These are phyloP conservation scores for Rhorus exstirpatorius DNA, from an alignment of 2,888 invertebrate genomes.

Conservation along the genomic window DNA sequence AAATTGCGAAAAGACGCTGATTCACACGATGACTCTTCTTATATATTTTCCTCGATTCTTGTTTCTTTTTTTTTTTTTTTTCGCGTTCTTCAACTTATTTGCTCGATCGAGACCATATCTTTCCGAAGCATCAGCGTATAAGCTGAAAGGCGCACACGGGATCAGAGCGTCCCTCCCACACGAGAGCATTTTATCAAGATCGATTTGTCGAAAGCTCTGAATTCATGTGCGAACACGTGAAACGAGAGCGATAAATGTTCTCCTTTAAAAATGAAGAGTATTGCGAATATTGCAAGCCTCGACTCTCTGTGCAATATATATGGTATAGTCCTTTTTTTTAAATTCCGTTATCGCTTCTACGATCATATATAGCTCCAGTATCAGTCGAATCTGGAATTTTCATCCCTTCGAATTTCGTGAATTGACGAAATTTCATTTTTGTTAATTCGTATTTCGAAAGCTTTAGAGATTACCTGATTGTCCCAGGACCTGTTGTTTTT, in stretches of 20 bases:
- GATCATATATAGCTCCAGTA: slow-evolving; percentile 12
- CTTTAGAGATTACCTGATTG: too few species aligned
- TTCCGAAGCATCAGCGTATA: slow-evolving; percentile 21
- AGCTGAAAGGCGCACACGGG: not conserved
- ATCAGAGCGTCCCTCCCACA: not conserved
- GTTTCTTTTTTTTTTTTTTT: slow-evolving; percentile 4
- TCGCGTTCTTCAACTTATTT: slow-evolving; percentile 1
- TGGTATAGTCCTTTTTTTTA: not conserved
- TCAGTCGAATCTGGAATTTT: slow-evolving; percentile 39
- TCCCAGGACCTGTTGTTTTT: too few species aligned
- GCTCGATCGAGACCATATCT: slow-evolving; percentile 1
- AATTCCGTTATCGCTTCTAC: slow-evolving; percentile 9
- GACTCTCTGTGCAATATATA: not conserved
- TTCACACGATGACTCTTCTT: not conserved
- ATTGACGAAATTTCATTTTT: too few species aligned
- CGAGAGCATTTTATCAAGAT: slow-evolving; percentile 10
- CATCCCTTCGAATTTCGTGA: too few species aligned
- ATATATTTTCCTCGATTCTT: not conserved
- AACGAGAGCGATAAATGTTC: slow-evolving; percentile 2
- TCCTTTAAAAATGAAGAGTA: slow-evolving; percentile 17
- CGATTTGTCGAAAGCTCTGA: slow-evolving; percentile 17
- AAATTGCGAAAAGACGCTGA: slow-evolving; percentile 9
- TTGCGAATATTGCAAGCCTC: slow-evolving; percentile 12
- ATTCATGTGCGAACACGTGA: slow-evolving; percentile 24
- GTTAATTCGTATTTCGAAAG: too few species aligned